phyloP scores from a whole-genome alignment of 2,797 vertebrate species.

The Karalla daura region DNA sequence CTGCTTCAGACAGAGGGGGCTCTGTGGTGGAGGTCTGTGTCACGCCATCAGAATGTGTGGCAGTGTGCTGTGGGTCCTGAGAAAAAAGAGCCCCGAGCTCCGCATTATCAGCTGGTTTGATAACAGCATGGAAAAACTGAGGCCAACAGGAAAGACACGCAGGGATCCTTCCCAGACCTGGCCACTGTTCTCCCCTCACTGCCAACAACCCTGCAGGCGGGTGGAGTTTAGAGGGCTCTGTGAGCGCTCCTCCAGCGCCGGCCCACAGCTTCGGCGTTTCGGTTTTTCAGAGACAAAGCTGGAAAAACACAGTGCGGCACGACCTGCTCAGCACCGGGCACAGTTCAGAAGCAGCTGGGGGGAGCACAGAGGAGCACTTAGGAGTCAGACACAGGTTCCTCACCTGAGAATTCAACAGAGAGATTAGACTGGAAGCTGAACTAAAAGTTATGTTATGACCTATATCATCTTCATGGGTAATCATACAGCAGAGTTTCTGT shows the following conservation, averaged over 20 bases:
- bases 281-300: not conserved
- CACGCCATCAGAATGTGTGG: constrained; percentile 75
- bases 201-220: constrained; percentile 71
- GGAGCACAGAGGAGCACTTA: not conserved
- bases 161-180: constrained; percentile 76
- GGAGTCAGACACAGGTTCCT: not conserved
- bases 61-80: constrained; percentile 78
- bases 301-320: not conserved
- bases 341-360: not conserved
- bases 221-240: constrained; percentile 25
- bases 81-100: constrained; percentile 76
- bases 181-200: constrained; percentile 68
- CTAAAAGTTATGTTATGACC: not conserved
- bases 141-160: constrained; percentile 83
- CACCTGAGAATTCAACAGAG: not conserved
- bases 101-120: constrained; percentile 86
- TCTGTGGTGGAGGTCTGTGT: constrained; percentile 74
- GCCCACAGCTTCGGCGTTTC: not conserved
- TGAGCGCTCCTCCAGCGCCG: constrained; percentile 5
- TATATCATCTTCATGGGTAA: too few relatives aligned
- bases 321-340: not conserved
- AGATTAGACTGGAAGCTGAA: not conserved
- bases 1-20: constrained; percentile 71
- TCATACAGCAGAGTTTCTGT: too few relatives aligned
- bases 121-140: constrained; percentile 88